These are phyloP conservation scores for Euura lappo DNA, from an alignment of 1,140 invertebrate genomes.

Conservation along the genomic window DNA sequence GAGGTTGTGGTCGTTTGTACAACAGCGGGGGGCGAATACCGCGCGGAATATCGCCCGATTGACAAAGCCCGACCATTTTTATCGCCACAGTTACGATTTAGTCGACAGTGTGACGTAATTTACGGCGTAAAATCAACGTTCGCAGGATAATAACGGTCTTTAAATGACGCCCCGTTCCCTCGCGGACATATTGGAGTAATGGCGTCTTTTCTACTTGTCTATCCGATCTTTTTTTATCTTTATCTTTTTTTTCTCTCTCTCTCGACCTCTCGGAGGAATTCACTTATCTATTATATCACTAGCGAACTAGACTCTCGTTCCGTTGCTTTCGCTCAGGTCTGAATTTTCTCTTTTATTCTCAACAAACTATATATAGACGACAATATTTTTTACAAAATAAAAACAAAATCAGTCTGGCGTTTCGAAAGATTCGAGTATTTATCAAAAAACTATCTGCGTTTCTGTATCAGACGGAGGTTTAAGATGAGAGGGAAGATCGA, in stretches of 20 bases:
- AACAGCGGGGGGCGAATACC: neutral
- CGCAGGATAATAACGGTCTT: neutral
- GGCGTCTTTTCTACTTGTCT: slow-evolving; percentile 12
- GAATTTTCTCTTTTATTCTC: too few relatives aligned
- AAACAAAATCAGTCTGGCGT: too few relatives aligned
- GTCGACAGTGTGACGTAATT: neutral
- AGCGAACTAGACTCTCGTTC: too few relatives aligned
- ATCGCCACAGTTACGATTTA: too few relatives aligned
- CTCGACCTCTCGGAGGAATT: too few relatives aligned
- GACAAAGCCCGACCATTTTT: too few relatives aligned
- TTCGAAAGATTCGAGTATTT: too few relatives aligned
- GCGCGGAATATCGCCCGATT: neutral
- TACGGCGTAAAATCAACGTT: neutral
- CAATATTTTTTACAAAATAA: too few relatives aligned
- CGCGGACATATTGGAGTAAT: slow-evolving; percentile 14
- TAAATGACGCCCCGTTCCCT: neutral
- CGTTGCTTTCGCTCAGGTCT: too few relatives aligned
- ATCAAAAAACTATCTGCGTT: neutral
- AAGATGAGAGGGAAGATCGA: neutral
- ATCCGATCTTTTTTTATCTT: slow-evolving; percentile 8
- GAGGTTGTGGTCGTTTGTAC: neutral
- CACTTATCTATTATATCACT: too few relatives aligned
- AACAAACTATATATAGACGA: too few relatives aligned
- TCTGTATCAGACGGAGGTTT: slow-evolving; percentile 6
- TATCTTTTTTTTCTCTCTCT: neutral